These are phyloP conservation scores for Cremastinae sp. DNA, from an alignment of 2,888 invertebrate species.

Conservation along the genomic window DNA sequence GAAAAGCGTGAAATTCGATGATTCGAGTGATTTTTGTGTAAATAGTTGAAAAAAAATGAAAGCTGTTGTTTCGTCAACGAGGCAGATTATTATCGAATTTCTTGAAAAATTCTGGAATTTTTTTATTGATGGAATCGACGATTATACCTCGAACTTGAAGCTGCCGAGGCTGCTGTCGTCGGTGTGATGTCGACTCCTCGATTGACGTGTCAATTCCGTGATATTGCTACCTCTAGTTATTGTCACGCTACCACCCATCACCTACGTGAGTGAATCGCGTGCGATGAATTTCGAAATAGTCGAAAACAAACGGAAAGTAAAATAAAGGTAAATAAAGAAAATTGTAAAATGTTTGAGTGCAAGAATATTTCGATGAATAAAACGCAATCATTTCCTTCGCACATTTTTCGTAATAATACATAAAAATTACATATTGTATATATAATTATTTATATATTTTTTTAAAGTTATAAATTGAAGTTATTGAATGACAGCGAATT, in stretches of 20 bases:
- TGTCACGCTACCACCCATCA: constrained; percentile 78
- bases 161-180: constrained; percentile 87
- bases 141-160: constrained; percentile 86
- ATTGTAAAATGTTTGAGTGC: constrained; percentile 44
- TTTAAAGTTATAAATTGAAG: no score
- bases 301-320: constrained; percentile 52
- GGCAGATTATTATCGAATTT: neutral
- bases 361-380: no score
- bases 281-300: constrained; percentile 67
- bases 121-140: constrained; percentile 40
- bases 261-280: constrained; percentile 68
- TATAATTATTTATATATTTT: no score
- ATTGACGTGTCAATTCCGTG: constrained; percentile 77
- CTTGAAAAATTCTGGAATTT: neutral
- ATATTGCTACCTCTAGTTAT: constrained; percentile 78
- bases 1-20: constrained; percentile 49
- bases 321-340: constrained; percentile 41
- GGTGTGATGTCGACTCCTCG: constrained; percentile 84
- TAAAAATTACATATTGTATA: no score
- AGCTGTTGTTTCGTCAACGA: neutral
- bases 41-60: neutral
- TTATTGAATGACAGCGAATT: constrained; percentile 32
- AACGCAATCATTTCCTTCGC: no score
- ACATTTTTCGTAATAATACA: no score
- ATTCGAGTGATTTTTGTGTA: constrained; percentile 35